Evolutionary conservation across 2,797 vertebrate species (phyloP), one percentile per base, ranked within the genome.

Genomic region (Crocidura indochinensis): DNA sequence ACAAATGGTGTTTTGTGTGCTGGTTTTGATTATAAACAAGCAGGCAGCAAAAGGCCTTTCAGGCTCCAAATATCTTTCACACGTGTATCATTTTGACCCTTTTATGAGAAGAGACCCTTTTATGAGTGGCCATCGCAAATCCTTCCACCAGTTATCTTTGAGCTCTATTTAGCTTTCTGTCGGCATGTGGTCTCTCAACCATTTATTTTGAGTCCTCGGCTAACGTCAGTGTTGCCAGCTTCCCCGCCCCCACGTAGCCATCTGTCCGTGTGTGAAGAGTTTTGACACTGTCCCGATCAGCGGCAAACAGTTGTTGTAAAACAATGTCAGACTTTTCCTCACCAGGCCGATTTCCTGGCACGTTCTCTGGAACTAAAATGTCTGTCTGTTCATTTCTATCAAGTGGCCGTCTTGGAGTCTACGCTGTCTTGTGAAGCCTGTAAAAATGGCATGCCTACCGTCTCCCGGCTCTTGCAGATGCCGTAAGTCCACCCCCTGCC

Each of bases 391-490:
- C 90, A 95, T 96, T 87, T 85, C 38, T 38, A 38, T 38, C 96
- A 98, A 99, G 99, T 98, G 93, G 98, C 99, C 20, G 99, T 99
- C 90, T 98, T 99, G 97, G 99, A 99, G 98, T 99, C 99, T 97
- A 98, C 99, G 96, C 98, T 99, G 97, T 99, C 99, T 95, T 98
- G 98, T 87, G 99, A 99, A 87, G 99, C 99, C 95, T 98, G 98
- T 98, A 99, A 99, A 98, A 98, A 98, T 17, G 98, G 98, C 91
- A 99, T 99, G 98, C 99, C 99, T 46, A 98, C 98, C 11, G 97
- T 99, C 94, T 97, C 98, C 64, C 98, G 98, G 95, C 98, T 99
- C 96, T 97, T 99, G 90, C 99, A 99, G 97, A 99, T 98, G 88
- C 98, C 98, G 99, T 99, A 98, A 99, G 99, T 98, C 91, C 90